A percentile compares a stretch with the other conserved stretches of the same genome.
phyloP scores from a whole-genome alignment of 2,797 vertebrate species.

The Typhlichthys subterraneus region DNA sequence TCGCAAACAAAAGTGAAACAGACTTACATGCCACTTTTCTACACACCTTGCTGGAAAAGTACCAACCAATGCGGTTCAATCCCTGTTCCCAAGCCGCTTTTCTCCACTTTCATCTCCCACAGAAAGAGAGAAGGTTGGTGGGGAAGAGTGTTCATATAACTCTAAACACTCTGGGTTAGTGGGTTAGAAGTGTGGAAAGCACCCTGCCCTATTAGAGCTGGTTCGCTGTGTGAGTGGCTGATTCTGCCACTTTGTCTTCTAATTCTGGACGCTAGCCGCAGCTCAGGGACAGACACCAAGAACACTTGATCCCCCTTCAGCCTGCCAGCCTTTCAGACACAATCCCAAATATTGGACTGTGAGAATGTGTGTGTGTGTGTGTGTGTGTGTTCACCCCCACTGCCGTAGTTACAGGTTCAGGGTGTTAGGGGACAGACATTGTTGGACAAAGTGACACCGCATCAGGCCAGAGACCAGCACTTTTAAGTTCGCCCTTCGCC shows the following conservation, averaged over 20 bases:
- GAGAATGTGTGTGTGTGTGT: constrained; percentile 26
- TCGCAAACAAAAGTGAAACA: background rate
- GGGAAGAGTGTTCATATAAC: background rate
- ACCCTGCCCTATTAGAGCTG: too few relatives aligned
- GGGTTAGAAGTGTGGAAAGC: too few relatives aligned
- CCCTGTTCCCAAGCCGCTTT: constrained; percentile 48
- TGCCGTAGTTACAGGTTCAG: constrained; percentile 55
- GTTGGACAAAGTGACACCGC: constrained; percentile 50
- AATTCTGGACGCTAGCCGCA: constrained; percentile 64
- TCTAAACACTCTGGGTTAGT: too few relatives aligned
- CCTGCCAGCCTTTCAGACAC: constrained; percentile 43
- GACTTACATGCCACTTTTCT: background rate
- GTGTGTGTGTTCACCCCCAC: constrained; percentile 20
- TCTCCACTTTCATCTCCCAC: constrained; percentile 31
- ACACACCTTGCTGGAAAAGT: constrained; percentile 40
- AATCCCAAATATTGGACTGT: constrained; percentile 66
- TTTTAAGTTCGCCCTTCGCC: constrained; percentile 55
- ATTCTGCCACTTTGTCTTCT: constrained; percentile 58
- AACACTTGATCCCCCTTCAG: constrained; percentile 55
- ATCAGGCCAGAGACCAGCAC: constrained; percentile 42
- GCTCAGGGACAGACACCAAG: constrained; percentile 73
- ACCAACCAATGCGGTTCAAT: constrained; percentile 2
- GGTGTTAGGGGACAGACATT: constrained; percentile 74
- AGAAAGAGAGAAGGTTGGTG: constrained; percentile 10
- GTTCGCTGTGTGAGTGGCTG: constrained; percentile 41